Conservation (phyloP, 2,113 vertebrate species). For the Zeus faber region DNA sequence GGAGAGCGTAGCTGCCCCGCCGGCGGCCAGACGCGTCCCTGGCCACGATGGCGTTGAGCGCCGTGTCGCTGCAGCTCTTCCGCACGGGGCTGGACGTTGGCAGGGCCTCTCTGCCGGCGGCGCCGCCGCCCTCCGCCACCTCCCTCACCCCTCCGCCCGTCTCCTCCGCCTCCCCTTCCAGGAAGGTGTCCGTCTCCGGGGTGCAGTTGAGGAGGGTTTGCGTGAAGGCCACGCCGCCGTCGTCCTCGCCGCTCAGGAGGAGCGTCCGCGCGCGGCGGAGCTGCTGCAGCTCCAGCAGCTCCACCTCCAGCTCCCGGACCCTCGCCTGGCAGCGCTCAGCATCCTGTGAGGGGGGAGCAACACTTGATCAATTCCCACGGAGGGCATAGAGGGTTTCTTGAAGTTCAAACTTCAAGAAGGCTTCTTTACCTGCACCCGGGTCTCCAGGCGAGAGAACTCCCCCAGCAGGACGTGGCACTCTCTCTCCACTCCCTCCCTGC, state of each 20-base stretch:
- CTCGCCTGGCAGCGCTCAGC: slow-evolving; percentile 89
- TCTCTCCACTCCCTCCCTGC: slow-evolving; percentile 85
- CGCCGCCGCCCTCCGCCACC: slow-evolving; percentile 59
- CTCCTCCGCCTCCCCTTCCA: slow-evolving; percentile 56
- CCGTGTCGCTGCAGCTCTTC: slow-evolving; percentile 97
- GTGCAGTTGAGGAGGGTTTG: slow-evolving; percentile 89
- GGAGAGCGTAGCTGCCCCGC: slow-evolving; percentile 87
- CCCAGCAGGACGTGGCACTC: slow-evolving; percentile 85
- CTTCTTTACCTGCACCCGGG: slow-evolving; percentile 66
- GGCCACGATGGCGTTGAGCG: slow-evolving; percentile 88
- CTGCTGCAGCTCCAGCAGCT: slow-evolving; percentile 93
- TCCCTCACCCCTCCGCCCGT: slow-evolving; percentile 66
- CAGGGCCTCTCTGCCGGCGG: slow-evolving; percentile 43
- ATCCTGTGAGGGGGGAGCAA: slow-evolving; percentile 54
- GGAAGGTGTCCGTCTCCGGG: slow-evolving; percentile 81
- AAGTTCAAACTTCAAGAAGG: too few species aligned
- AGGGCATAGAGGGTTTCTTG: too few species aligned
- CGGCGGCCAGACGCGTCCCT: slow-evolving; percentile 85
- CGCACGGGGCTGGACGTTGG: slow-evolving; percentile 78
- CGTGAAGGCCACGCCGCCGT: slow-evolving; percentile 75
- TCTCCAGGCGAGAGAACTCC: slow-evolving; percentile 88
- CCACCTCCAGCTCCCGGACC: slow-evolving; percentile 89
- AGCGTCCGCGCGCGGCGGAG: slow-evolving; percentile 89
- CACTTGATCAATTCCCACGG: too few species aligned
- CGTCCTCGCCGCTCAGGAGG: slow-evolving; percentile 81